Percentiles rank a stretch among this genome's conserved stretches.
Evolutionary conservation across 1,140 invertebrate species (phyloP).

Genomic region (Saxidomus purpurata): DNA sequence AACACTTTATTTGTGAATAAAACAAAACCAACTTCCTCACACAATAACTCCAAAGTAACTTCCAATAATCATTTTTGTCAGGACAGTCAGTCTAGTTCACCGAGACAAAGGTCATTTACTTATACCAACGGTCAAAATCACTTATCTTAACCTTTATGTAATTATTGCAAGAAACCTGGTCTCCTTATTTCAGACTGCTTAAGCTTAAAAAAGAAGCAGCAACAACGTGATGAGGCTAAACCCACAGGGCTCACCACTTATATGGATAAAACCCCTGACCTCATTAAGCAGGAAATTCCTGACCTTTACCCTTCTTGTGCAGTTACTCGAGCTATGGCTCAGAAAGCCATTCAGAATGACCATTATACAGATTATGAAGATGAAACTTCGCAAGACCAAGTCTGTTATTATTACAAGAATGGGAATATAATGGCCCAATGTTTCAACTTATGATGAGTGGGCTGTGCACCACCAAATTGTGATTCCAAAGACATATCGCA

Average conservation of each 20-base stretch:
- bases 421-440: constrained; percentile 64
- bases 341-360: background rate
- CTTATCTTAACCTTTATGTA: constrained; percentile 24
- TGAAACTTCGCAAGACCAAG: constrained; percentile 16
- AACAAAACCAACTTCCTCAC: too few relatives aligned
- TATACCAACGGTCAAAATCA: constrained; percentile 38
- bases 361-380: background rate
- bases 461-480: constrained; percentile 57
- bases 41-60: background rate
- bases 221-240: constrained; percentile 45
- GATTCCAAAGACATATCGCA: constrained; percentile 27
- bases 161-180: constrained; percentile 38
- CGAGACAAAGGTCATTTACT: background rate
- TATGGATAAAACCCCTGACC: background rate
- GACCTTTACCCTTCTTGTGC: constrained; percentile 3
- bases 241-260: constrained; percentile 2
- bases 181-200: constrained; percentile 27
- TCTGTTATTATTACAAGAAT: constrained; percentile 50
- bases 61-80: background rate
- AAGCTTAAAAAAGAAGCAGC: constrained; percentile 30
- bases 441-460: too few relatives aligned
- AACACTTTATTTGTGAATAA: constrained; percentile 10
- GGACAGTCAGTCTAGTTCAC: background rate
- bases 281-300: background rate
- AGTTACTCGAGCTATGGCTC: background rate